Evolutionary conservation across 2,797 vertebrate genomes (phyloP).

Genomic region (Pelochelys cantorii): DNA sequence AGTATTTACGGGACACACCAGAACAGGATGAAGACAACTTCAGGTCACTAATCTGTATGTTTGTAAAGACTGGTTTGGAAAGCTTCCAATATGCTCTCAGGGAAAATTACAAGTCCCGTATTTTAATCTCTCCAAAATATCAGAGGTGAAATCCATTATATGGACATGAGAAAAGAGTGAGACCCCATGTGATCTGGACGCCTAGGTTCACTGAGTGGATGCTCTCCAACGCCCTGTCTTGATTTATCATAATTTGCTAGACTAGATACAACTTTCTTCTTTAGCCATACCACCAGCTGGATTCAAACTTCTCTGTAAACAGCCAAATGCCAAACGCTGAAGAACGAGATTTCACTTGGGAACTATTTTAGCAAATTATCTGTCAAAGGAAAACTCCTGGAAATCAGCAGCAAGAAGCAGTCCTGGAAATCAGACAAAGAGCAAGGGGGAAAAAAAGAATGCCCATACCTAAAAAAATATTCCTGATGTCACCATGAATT

Average conservation of each 20-base stretch:
- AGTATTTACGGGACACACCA: background rate
- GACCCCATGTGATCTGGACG: background rate
- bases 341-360: background rate
- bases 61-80: background rate
- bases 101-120: background rate
- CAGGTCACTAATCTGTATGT: background rate
- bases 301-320: accelerated
- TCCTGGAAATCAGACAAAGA: background rate
- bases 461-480: background rate
- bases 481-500: background rate
- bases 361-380: background rate
- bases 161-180: background rate
- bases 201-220: background rate
- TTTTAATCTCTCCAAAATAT: background rate
- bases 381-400: background rate
- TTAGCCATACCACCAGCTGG: accelerated
- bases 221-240: background rate
- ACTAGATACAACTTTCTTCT: background rate
- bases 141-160: background rate
- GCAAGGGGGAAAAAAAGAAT: background rate
- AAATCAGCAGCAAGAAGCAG: background rate
- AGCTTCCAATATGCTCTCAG: background rate
- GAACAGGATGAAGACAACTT: background rate
- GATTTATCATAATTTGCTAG: background rate
- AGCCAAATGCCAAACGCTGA: background rate